Conservation (phyloP, 2,113 vertebrate species). For the Excalfactoria chinensis region DNA sequence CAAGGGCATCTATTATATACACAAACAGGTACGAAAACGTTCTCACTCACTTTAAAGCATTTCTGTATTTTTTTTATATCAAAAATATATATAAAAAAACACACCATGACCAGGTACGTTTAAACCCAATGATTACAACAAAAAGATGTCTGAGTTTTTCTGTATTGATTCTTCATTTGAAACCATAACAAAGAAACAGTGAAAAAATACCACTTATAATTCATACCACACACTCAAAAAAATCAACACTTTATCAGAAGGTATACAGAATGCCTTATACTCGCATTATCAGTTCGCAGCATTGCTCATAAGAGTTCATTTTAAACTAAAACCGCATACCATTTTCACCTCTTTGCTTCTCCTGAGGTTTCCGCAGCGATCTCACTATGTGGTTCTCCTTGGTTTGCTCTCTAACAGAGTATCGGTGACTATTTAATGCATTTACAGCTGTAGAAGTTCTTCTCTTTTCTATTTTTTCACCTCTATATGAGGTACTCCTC, state of each 20-base stretch:
- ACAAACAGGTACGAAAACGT: not conserved
- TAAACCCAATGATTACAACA: not conserved
- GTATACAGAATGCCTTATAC: not conserved
- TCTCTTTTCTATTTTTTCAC: slow-evolving; percentile 77
- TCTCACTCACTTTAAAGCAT: not conserved
- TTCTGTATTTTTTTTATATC: not conserved
- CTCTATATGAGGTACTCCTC: slow-evolving; percentile 71
- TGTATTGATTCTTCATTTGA: not conserved
- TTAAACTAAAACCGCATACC: slow-evolving; percentile 64
- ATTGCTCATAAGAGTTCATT: not conserved
- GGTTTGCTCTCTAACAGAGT: slow-evolving; percentile 73
- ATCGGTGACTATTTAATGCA: slow-evolving; percentile 71
- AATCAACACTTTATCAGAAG: not conserved
- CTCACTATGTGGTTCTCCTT: slow-evolving; percentile 77
- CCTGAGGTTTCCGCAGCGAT: slow-evolving; percentile 63
- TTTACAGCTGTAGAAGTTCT: slow-evolving; percentile 81
- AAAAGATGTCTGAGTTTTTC: not conserved
- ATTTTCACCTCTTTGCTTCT: slow-evolving; percentile 67
- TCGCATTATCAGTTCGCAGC: not conserved
- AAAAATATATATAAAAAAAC: not conserved
- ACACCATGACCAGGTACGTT: not conserved
- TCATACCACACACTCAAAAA: not conserved
- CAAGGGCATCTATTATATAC: not conserved
- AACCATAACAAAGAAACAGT: not conserved
- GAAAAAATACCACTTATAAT: not conserved